These are phyloP conservation scores for Mesorhabditis belari DNA, from an alignment of 2,888 invertebrate species.

Conservation along the genomic window DNA sequence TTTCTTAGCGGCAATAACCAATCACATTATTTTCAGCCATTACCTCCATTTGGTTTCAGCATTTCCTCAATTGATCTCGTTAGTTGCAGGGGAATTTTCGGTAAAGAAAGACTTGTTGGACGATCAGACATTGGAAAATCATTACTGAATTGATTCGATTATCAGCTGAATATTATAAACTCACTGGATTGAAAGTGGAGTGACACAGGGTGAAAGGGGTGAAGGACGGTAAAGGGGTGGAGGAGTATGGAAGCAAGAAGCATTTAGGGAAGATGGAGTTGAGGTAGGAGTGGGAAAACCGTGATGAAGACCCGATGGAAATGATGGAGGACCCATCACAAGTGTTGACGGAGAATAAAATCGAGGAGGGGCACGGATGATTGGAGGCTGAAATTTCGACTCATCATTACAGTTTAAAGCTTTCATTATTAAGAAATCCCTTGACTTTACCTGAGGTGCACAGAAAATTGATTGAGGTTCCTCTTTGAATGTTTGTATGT, in stretches of 20 bases:
- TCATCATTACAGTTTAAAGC: too few relatives aligned
- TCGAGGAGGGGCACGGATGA: neutral
- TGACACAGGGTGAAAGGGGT: neutral
- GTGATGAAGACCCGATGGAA: too few relatives aligned
- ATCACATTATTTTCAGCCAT: neutral
- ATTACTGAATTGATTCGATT: neutral
- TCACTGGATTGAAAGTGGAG: conserved; percentile 5
- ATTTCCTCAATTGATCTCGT: conserved; percentile 47
- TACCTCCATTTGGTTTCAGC: conserved; percentile 26
- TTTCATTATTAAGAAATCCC: too few relatives aligned
- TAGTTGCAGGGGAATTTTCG: conserved; percentile 41
- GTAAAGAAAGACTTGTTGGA: conserved; percentile 17
- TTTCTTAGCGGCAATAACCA: too few relatives aligned
- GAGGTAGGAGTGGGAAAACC: neutral
- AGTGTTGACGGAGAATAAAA: neutral
- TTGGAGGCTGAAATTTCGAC: neutral
- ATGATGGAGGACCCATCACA: neutral
- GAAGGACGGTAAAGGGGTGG: neutral
- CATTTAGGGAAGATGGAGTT: neutral
- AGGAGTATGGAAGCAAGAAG: neutral
- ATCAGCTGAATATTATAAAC: too few relatives aligned
- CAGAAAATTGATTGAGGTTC: too few relatives aligned
- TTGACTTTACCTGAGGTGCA: too few relatives aligned
- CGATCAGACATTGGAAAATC: conserved; percentile 3
- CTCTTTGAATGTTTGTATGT: too few relatives aligned